Percentiles rank a stretch among this genome's conserved stretches.
Conservation (phyloP, 2,113 vertebrate genomes). For the Coptodon bakossiorum region DNA sequence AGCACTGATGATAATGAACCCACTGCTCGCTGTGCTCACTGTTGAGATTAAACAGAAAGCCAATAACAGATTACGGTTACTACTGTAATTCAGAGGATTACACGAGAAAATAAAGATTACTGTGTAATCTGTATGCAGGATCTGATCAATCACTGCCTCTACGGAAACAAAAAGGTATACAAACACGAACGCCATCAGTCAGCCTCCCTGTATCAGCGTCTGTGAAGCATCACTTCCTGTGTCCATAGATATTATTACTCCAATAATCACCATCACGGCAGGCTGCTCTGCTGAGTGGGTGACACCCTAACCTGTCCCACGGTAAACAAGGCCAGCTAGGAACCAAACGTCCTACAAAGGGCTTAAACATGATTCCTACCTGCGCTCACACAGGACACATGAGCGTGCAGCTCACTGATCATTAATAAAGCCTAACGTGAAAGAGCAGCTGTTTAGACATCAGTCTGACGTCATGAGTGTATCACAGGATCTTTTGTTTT, state of each 20-base stretch:
- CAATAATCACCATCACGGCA: not conserved
- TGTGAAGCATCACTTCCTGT: not conserved
- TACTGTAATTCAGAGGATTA: not conserved
- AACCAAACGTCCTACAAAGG: not conserved
- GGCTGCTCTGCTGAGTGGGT: not conserved
- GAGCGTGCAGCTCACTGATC: not conserved
- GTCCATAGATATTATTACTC: not conserved
- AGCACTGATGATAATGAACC: not conserved
- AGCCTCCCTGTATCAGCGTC: not conserved
- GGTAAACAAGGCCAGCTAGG: not conserved
- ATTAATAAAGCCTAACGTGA: not conserved
- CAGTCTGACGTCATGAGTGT: not conserved
- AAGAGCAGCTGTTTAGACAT: not conserved
- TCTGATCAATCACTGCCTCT: not conserved
- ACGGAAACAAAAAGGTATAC: not conserved
- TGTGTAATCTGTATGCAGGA: not conserved
- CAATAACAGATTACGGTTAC: accelerated
- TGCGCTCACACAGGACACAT: not conserved
- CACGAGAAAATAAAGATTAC: not conserved
- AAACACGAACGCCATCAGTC: not conserved
- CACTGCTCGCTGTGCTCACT: not conserved
- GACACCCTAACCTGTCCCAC: not conserved
- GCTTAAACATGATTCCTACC: not conserved
- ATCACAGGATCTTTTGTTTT: not conserved
- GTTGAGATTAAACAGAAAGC: not conserved